Percentiles rank a stretch among this genome's conserved stretches.
These are phyloP conservation scores for Cataglyphis albicans DNA, from an alignment of 2,888 invertebrate species.

Conservation along the genomic window DNA sequence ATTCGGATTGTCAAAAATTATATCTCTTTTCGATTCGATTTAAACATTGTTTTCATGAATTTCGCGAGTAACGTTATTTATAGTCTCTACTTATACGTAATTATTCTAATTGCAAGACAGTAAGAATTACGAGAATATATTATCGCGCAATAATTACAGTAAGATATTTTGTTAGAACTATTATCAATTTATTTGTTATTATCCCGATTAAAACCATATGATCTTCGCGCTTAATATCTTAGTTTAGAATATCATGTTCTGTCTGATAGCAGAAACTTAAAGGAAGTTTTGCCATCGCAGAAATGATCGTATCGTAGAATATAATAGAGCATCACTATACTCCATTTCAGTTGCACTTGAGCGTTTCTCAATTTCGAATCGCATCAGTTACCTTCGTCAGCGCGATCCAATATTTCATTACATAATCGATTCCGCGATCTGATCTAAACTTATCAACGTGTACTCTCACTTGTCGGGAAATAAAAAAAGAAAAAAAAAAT, in stretches of 20 bases:
- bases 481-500: constrained; percentile 43
- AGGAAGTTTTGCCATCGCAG: not conserved
- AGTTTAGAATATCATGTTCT: not conserved
- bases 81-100: not conserved
- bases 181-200: constrained; percentile 10
- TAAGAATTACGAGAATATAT: constrained; percentile 15
- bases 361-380: constrained; percentile 14
- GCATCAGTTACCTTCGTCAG: constrained; percentile 15
- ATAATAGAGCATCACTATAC: not conserved
- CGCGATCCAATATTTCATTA: constrained; percentile 57
- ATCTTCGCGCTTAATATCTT: constrained; percentile 17
- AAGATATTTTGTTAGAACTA: not conserved
- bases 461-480: constrained; percentile 34
- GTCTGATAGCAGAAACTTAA: not conserved
- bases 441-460: constrained; percentile 19
- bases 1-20: constrained; percentile 21
- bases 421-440: not conserved
- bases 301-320: not conserved
- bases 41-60: constrained; percentile 6
- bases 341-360: not conserved
- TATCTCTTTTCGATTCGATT: constrained; percentile 3
- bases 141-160: not conserved
- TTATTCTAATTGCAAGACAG: constrained; percentile 25
- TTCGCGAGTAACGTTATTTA: constrained; percentile 13
- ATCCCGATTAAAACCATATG: constrained; percentile 4